phyloP scores from a whole-genome alignment of 2,888 invertebrate species.

The Polymixis lichenea region DNA sequence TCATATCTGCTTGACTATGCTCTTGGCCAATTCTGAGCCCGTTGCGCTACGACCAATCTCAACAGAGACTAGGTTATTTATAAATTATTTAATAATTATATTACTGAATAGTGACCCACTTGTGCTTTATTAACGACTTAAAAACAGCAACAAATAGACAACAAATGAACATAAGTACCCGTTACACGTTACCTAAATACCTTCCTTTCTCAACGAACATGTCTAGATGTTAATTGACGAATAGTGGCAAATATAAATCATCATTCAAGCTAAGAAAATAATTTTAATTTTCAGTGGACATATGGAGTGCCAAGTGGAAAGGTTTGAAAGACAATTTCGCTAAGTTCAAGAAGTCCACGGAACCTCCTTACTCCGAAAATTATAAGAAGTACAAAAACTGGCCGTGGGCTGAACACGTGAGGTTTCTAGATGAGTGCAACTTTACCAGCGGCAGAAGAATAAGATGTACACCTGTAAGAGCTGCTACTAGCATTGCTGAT shows the following conservation, averaged over 20 bases:
- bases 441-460: slow-evolving; percentile 5
- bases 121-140: background rate
- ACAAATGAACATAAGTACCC: slow-evolving; percentile 30
- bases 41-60: background rate
- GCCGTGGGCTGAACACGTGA: slow-evolving; percentile 62
- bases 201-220: background rate
- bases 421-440: slow-evolving; percentile 48
- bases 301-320: slow-evolving; percentile 63
- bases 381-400: slow-evolving; percentile 66
- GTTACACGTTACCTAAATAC: slow-evolving; percentile 15
- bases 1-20: background rate
- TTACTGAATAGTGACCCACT: background rate
- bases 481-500: background rate
- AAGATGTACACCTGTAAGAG: slow-evolving; percentile 2
- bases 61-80: background rate
- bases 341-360: slow-evolving; percentile 55
- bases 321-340: slow-evolving; percentile 62
- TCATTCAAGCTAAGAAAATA: background rate
- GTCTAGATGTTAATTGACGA: background rate
- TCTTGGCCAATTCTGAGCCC: background rate
- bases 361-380: slow-evolving; percentile 17
- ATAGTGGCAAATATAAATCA: background rate
- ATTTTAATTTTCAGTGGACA: slow-evolving; percentile 42
- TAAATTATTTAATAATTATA: too few relatives aligned
- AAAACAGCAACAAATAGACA: slow-evolving; percentile 7